Percentiles rank a stretch among this genome's conserved stretches.
phyloP scores from a whole-genome alignment of 2,888 invertebrate species.

The Ophion slaviceki region DNA sequence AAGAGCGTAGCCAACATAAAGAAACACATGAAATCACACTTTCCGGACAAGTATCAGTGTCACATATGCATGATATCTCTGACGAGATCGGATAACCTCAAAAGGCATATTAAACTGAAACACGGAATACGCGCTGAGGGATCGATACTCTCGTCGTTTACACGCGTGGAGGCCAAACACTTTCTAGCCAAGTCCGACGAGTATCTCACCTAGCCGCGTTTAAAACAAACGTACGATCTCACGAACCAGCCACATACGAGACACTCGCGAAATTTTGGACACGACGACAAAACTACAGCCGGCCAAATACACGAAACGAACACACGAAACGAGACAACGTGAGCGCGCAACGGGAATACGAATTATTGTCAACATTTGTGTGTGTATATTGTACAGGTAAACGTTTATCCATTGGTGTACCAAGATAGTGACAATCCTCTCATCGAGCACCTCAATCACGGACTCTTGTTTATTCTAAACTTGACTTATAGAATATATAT shows the following conservation, averaged over 20 bases:
- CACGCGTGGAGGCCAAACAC: constrained; percentile 79
- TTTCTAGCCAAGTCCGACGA: constrained; percentile 80
- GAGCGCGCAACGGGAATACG: background rate
- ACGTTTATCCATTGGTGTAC: constrained; percentile 26
- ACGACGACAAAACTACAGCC: background rate
- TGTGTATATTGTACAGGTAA: constrained; percentile 22
- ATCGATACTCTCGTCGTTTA: constrained; percentile 78
- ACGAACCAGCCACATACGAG: background rate
- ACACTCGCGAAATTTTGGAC: constrained; percentile 12
- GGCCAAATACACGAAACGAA: background rate
- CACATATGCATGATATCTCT: constrained; percentile 84
- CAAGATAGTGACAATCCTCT: constrained; percentile 17
- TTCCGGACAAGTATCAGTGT: constrained; percentile 83
- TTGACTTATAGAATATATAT: constrained; percentile 44
- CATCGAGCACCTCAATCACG: constrained; percentile 20
- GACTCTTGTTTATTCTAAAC: constrained; percentile 42
- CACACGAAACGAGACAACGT: constrained; percentile 14
- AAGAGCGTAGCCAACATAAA: constrained; percentile 83
- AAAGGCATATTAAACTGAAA: constrained; percentile 84
- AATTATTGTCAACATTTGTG: background rate
- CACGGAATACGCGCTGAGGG: constrained; percentile 81
- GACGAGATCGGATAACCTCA: constrained; percentile 84
- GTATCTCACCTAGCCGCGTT: constrained; percentile 77
- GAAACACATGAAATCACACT: constrained; percentile 83
- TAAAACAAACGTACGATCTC: background rate